Conservation (phyloP, 2,888 invertebrate genomes). For the Orthonevra nobilis region DNA sequence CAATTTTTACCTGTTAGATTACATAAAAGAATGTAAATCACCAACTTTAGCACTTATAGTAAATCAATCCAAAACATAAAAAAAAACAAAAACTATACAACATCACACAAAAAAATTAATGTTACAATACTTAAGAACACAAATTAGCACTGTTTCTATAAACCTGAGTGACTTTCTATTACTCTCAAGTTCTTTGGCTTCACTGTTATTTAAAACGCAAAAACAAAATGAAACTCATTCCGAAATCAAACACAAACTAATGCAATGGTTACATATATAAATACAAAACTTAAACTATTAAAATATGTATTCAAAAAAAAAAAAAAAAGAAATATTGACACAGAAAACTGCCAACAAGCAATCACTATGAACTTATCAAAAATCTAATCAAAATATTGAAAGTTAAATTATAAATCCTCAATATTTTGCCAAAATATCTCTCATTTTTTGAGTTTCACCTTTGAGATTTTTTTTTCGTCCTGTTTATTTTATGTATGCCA, state of each 20-base stretch:
- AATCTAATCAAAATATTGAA: slow-evolving; percentile 18
- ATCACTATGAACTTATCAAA: slow-evolving; percentile 65
- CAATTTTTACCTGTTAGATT: neutral
- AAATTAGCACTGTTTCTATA: slow-evolving; percentile 53
- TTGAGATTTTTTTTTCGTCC: neutral
- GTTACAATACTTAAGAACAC: slow-evolving; percentile 42
- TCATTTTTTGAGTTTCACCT: neutral
- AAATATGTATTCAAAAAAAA: slow-evolving; percentile 2
- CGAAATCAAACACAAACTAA: slow-evolving; percentile 19
- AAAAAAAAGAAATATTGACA: slow-evolving; percentile 46
- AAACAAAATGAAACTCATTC: slow-evolving; percentile 1
- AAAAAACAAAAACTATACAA: slow-evolving; percentile 9
- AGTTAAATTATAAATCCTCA: slow-evolving; percentile 26
- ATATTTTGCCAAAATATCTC: slow-evolving; percentile 32
- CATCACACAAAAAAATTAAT: slow-evolving; percentile 28
- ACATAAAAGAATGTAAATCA: slow-evolving; percentile 13
- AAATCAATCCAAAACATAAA: slow-evolving; percentile 5
- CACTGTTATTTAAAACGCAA: slow-evolving; percentile 29
- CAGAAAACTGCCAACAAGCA: slow-evolving; percentile 69
- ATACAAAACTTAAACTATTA: neutral
- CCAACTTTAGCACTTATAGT: slow-evolving; percentile 40
- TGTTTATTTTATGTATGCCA: slow-evolving; percentile 19
- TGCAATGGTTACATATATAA: slow-evolving; percentile 11
- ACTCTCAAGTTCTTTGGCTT: slow-evolving; percentile 54
- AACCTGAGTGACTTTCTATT: slow-evolving; percentile 13